Base-by-base conservation (phyloP, 2,888 invertebrate species). In the Caenorhabditis sp. region DNA sequence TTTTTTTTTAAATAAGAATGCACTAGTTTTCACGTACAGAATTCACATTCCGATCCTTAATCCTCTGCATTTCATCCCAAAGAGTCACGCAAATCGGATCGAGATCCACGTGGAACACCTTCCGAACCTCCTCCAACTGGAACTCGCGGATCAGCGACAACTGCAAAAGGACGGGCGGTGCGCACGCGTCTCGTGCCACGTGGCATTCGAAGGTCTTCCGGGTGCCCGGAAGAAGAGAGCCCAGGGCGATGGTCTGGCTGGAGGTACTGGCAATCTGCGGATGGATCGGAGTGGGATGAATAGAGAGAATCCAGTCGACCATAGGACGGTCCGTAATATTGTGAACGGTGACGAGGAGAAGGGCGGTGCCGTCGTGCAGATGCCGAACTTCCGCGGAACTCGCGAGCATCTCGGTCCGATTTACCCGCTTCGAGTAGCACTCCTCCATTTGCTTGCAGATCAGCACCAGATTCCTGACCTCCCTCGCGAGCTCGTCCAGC, bases 401-500 rank as follows among this genome's bases (percentile, higher is more conserved):
- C 2, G 50, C 35, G 15, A 59, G 3, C 9, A 7, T 26, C 6
- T 56, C 35, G 1, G 9, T 35, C 26, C 20, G 39, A 27, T 32
- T 61, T 15, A 59, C 46, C 0, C 61, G 53, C 27, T 72, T 62
- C 20, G 58, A 50, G 35, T 62, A 72, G 35, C 78, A 78, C 39
- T 66, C 50, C 39, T 78, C 78, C 72, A 78, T 78, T 30, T 78
- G 62, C n/a, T 37, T 26, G 22, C 72, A 78, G 39, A 73, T 73
- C 48, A 55, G 26, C 1, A 78, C 17, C 1, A 66, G 41, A 27
- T 37, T 59, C 26, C 45, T 27, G 17, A 76, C 70, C 50, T 78
- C 53, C 7, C 30, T n/a, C 1, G 78, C 78, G n/a, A 66, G 17
- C 2, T 72, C 68, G 43, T 78, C 78, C 11, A 78, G 22, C 13